phyloP scores from a whole-genome alignment of 2,888 invertebrate species.

The Xestia ashworthii region DNA sequence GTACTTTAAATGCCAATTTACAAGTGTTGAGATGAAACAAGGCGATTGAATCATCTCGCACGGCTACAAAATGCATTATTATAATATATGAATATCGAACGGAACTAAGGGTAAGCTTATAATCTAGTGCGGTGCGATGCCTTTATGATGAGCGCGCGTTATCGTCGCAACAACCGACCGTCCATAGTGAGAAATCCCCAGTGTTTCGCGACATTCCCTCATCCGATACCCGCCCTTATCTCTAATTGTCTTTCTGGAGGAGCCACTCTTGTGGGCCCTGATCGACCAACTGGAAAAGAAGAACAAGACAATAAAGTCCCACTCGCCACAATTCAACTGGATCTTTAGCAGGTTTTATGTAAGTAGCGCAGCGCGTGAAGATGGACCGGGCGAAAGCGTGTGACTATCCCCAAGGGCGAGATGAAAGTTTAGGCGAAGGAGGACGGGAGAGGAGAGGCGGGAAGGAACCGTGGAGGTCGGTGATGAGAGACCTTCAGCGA shows the following conservation, averaged over 20 bases:
- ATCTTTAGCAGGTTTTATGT: slow-evolving; percentile 84
- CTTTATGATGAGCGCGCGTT: slow-evolving; percentile 88
- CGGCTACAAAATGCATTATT: slow-evolving; percentile 84
- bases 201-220: slow-evolving; percentile 89
- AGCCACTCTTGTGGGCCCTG: slow-evolving; percentile 91
- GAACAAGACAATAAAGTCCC: slow-evolving; percentile 90
- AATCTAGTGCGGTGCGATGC: slow-evolving; percentile 90
- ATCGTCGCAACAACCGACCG: slow-evolving; percentile 87
- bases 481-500: slow-evolving; percentile 90
- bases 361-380: slow-evolving; percentile 89
- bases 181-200: slow-evolving; percentile 90
- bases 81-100: slow-evolving; percentile 80
- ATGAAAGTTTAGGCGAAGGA: slow-evolving; percentile 76
- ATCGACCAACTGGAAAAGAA: slow-evolving; percentile 91
- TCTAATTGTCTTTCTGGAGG: slow-evolving; percentile 91
- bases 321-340: slow-evolving; percentile 84
- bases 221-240: slow-evolving; percentile 87
- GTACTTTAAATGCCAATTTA: slow-evolving; percentile 91
- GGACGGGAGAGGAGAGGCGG: slow-evolving; percentile 67
- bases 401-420: slow-evolving; percentile 86
- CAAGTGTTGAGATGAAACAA: slow-evolving; percentile 88
- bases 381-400: slow-evolving; percentile 88
- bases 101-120: slow-evolving; percentile 87
- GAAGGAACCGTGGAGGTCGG: slow-evolving; percentile 73
- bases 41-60: slow-evolving; percentile 86